These are phyloP conservation scores for Heliconius aoede DNA, from an alignment of 2,888 invertebrate species.

Conservation along the genomic window DNA sequence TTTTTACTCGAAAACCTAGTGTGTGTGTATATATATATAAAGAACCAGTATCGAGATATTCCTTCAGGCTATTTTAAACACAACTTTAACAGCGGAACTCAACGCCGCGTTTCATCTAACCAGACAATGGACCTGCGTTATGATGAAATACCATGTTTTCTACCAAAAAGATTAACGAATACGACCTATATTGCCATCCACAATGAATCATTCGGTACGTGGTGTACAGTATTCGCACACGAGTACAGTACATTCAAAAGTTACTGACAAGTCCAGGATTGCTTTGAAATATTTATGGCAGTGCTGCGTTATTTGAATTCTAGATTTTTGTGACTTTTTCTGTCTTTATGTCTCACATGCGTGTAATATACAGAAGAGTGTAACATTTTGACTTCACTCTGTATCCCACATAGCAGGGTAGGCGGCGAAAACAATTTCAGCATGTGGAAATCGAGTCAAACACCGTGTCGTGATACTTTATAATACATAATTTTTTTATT, in stretches of 20 bases:
- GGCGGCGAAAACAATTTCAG: background rate
- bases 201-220: slow-evolving; percentile 4
- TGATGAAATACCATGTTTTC: background rate
- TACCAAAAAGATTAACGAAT: background rate
- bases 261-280: slow-evolving; percentile 20
- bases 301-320: slow-evolving; percentile 12
- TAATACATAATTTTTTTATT: too few species aligned
- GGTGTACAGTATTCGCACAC: background rate
- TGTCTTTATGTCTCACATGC: background rate
- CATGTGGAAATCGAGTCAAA: too few species aligned
- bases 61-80: too few species aligned
- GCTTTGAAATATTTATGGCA: slow-evolving; percentile 24
- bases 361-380: background rate
- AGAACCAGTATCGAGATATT: too few species aligned
- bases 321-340: background rate
- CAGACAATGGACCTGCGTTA: too few species aligned
- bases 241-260: background rate
- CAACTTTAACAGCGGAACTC: too few species aligned
- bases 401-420: background rate
- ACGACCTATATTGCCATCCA: slow-evolving; percentile 1
- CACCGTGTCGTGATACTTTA: too few species aligned
- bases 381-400: background rate
- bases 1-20: too few species aligned
- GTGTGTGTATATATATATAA: too few species aligned
- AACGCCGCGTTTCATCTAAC: too few species aligned